These are phyloP conservation scores for Lanistes nyassanus DNA, from an alignment of 1,140 invertebrate genomes.

Conservation along the genomic window DNA sequence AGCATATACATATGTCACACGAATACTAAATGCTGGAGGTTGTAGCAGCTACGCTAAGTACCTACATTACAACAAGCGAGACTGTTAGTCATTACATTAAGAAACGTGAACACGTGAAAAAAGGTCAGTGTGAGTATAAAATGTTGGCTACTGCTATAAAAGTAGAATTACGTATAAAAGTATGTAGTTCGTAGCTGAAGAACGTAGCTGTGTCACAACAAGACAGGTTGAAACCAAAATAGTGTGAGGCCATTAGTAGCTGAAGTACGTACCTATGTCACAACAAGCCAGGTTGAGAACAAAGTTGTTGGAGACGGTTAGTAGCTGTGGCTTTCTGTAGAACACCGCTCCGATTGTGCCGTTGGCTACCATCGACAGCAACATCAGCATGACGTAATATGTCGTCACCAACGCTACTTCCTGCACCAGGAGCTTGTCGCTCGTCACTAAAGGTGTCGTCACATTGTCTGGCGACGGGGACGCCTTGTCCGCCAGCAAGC, in stretches of 20 bases:
- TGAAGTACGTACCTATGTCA: slow-evolving; percentile 36
- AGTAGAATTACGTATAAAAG: too few species aligned
- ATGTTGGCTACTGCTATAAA: too few species aligned
- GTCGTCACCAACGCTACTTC: slow-evolving; percentile 3
- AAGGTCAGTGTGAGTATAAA: too few species aligned
- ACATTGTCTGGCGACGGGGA: too few species aligned
- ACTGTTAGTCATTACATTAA: too few species aligned
- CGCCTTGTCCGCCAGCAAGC: too few species aligned
- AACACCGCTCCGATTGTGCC: slow-evolving; percentile 40
- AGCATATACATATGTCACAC: too few species aligned
- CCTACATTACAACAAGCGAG: too few species aligned
- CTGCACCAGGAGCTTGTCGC: not conserved
- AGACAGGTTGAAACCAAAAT: slow-evolving; percentile 38
- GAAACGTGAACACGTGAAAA: too few species aligned
- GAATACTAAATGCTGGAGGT: too few species aligned
- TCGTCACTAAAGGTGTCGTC: not conserved
- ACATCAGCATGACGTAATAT: slow-evolving; percentile 32
- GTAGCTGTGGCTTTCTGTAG: slow-evolving; percentile 40
- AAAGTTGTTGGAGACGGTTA: slow-evolving; percentile 43
- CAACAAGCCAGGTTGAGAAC: slow-evolving; percentile 40
- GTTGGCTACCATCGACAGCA: slow-evolving; percentile 33
- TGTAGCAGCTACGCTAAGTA: too few species aligned
- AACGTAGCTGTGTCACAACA: slow-evolving; percentile 41
- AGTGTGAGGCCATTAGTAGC: slow-evolving; percentile 23
- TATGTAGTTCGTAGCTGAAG: too few species aligned